Evolutionary conservation across 2,113 vertebrate species (phyloP).

Genomic region (Syngnathus floridae): DNA sequence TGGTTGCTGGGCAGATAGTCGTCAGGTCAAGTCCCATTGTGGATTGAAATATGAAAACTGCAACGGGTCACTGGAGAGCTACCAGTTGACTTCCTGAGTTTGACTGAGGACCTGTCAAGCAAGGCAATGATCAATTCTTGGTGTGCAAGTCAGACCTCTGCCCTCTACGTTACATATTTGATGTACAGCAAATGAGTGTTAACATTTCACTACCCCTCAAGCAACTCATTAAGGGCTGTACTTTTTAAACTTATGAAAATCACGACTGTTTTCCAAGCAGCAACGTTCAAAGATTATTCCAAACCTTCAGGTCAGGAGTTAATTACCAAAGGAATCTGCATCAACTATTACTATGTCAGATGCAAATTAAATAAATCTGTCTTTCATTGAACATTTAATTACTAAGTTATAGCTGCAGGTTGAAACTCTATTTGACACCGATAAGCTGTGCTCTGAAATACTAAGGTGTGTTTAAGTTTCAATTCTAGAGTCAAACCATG

Average conservation of each 20-base stretch:
- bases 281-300: neutral
- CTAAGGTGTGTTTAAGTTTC: neutral
- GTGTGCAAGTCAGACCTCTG: neutral
- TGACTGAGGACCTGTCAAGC: neutral
- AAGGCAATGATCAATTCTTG: neutral
- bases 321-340: constrained; percentile 5
- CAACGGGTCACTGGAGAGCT: neutral
- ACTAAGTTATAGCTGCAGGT: neutral
- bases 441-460: neutral
- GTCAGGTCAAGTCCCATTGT: neutral
- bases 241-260: neutral
- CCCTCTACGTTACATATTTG: neutral
- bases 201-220: neutral
- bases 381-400: neutral
- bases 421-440: neutral
- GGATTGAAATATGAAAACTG: neutral
- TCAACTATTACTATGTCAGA: neutral
- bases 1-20: neutral
- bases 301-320: constrained; percentile 7
- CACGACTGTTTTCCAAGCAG: neutral
- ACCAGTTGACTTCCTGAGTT: neutral
- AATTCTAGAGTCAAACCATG: neutral
- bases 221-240: neutral
- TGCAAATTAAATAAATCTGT: neutral
- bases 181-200: neutral